Conservation (phyloP, 2,113 vertebrate species). For the Lathamus discolor region DNA sequence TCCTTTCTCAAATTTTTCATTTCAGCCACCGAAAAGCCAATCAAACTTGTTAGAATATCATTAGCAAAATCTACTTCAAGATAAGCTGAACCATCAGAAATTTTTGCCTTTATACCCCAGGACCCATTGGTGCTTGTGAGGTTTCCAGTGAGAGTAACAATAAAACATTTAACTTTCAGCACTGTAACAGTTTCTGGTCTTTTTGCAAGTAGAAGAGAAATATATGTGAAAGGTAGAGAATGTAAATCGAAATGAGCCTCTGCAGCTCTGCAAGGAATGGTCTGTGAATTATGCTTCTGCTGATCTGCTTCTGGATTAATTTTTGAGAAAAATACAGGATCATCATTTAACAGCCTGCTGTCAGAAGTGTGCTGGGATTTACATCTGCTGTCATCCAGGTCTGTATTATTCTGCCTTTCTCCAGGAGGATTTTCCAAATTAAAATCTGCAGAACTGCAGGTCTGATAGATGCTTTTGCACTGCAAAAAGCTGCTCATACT, state of each 20-base stretch:
- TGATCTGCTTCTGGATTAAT: neutral
- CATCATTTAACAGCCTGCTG: neutral
- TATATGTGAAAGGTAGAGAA: slow-evolving; percentile 47
- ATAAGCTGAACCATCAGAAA: slow-evolving; percentile 92
- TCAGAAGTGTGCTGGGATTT: neutral
- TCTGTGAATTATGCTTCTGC: neutral
- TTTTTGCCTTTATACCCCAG: slow-evolving; percentile 85
- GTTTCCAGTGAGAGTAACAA: slow-evolving; percentile 92
- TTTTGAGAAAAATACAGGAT: neutral
- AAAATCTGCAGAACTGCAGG: neutral
- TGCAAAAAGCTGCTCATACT: neutral
- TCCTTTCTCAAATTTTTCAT: slow-evolving; percentile 68
- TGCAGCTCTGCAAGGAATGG: neutral
- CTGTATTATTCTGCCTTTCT: neutral
- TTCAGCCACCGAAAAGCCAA: slow-evolving; percentile 90
- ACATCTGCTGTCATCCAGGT: neutral
- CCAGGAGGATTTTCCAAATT: neutral
- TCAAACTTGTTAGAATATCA: slow-evolving; percentile 83
- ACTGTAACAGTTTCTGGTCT: slow-evolving; percentile 4
- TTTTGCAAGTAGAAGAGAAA: slow-evolving; percentile 40
- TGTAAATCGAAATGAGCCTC: neutral
- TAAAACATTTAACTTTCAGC: slow-evolving; percentile 86
- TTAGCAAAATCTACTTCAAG: slow-evolving; percentile 88
- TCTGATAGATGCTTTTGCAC: neutral
- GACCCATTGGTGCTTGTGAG: slow-evolving; percentile 78